These are phyloP conservation scores for Squalus acanthias DNA, from an alignment of 2,797 vertebrate genomes.

Conservation along the genomic window DNA sequence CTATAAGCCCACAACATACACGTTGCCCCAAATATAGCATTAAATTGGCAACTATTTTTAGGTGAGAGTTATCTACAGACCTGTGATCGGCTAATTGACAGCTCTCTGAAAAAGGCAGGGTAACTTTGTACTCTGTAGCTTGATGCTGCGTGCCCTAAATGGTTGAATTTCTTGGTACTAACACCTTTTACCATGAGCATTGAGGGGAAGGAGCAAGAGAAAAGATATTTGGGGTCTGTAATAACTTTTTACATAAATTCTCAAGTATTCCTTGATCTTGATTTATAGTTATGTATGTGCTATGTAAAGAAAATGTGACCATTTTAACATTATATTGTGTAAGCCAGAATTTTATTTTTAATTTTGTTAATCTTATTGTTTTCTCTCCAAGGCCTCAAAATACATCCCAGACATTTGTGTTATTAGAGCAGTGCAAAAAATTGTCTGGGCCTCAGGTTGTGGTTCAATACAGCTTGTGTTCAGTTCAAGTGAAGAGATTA, in stretches of 20 bases:
- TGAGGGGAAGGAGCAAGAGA: neutral
- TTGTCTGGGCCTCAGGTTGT: conserved; percentile 96
- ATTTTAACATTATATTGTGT: conserved; percentile 36
- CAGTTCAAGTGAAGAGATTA: conserved; percentile 96
- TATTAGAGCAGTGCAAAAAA: conserved; percentile 95
- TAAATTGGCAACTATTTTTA: neutral
- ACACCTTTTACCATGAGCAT: neutral
- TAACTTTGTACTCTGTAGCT: neutral
- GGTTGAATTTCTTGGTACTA: neutral
- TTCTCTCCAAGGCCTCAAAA: conserved; percentile 81
- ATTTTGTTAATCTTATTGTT: conserved; percentile 46
- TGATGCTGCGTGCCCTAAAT: neutral
- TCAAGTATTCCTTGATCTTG: neutral
- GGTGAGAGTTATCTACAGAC: neutral
- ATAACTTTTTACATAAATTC: neutral
- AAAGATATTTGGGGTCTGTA: neutral
- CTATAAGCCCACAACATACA: neutral
- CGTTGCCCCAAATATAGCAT: neutral
- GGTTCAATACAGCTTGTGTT: conserved; percentile 94
- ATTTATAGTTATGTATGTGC: neutral
- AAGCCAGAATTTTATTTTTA: conserved; percentile 40
- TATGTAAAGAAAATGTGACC: conserved; percentile 45
- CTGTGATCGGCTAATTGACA: neutral
- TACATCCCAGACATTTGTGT: conserved; percentile 98
- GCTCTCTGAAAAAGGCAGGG: neutral